Base-by-base conservation (phyloP, 2,113 vertebrate genomes). In the Crotalus horridus region DNA sequence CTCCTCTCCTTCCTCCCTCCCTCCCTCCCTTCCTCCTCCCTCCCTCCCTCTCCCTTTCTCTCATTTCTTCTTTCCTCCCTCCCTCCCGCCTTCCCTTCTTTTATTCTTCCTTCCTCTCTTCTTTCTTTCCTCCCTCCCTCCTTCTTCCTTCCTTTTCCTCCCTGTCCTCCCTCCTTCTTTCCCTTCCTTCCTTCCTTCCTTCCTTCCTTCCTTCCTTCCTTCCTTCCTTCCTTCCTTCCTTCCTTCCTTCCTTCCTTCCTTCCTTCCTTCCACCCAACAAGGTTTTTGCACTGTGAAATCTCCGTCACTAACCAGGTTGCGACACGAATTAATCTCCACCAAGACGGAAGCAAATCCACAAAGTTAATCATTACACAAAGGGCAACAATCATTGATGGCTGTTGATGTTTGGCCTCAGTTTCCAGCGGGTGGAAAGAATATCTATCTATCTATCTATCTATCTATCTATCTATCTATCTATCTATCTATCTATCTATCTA, bases 151-250 rank as follows among this genome's bases (percentile, higher is more conserved):
- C 4, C 17, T 55, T 58, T 39, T 39, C 33, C 33, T 39, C 33
- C 33, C 33, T 21, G n/a, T 17, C 54, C 54, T 1, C 0, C 15
- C 15, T 55, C 0, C 55, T 0, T 56, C 21, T n/a, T n/a, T 56
- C 0, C 0, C 55, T 20, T 5, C 5, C 4, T 55, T 55, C 54
- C 15, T 4, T 4, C 12, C 4, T 23, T 6, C 21, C 2, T 59
- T 2, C 21, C 21, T 58, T 0, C 6, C 21, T 58, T 58, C 6
- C 0, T 0, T 3, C 8, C 23, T 2, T 58, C 4, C 17, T 55
- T 58, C 20, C n/a, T 39, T 39, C 33, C 33, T 39, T 2, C 33
- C 33, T 21, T 1, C 0, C 15, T 3, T 55, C 0, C 55, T 0
- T 56, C 21, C 2, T 24, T 24, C 23, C 2, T 24, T 59, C 23